Percentiles rank a stretch among this genome's conserved stretches.
Conservation (phyloP, 2,797 vertebrate genomes). For the Morelia viridis region DNA sequence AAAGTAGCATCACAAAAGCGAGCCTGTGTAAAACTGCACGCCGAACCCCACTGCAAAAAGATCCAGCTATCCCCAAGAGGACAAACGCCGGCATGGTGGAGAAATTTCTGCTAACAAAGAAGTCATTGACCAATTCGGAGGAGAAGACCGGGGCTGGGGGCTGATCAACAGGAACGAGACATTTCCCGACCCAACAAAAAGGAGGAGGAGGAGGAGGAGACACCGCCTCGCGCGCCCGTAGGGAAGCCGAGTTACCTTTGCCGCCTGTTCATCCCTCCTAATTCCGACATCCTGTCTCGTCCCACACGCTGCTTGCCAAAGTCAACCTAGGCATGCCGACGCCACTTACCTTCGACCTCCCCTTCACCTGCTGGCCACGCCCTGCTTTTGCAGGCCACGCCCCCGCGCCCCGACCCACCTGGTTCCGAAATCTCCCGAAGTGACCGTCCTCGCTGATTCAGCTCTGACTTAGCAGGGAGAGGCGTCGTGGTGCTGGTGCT, state of each 20-base stretch:
- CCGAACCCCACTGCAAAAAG: too few species aligned
- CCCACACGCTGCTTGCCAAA: neutral
- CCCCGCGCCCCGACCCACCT: neutral
- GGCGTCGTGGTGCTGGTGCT: neutral
- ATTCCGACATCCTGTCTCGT: neutral
- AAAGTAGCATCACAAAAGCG: neutral
- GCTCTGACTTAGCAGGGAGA: neutral
- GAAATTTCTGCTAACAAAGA: conserved; percentile 1
- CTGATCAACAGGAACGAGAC: neutral
- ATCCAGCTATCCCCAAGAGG: neutral
- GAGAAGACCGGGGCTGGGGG: neutral
- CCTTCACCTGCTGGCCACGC: conserved; percentile 19
- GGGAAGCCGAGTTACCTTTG: neutral
- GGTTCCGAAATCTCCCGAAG: neutral
- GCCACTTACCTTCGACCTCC: conserved; percentile 1
- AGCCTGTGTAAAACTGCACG: neutral
- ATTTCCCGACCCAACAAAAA: neutral
- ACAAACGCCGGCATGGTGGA: neutral
- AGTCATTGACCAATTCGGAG: neutral
- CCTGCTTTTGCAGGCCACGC: neutral
- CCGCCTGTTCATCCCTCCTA: neutral
- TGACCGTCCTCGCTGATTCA: neutral
- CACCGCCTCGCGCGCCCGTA: neutral
- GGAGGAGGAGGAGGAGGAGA: neutral
- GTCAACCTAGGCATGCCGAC: neutral